A percentile compares a stretch with the other conserved stretches of the same genome.
Conservation (phyloP, 2,113 vertebrate species). For the Butorides virescens region DNA sequence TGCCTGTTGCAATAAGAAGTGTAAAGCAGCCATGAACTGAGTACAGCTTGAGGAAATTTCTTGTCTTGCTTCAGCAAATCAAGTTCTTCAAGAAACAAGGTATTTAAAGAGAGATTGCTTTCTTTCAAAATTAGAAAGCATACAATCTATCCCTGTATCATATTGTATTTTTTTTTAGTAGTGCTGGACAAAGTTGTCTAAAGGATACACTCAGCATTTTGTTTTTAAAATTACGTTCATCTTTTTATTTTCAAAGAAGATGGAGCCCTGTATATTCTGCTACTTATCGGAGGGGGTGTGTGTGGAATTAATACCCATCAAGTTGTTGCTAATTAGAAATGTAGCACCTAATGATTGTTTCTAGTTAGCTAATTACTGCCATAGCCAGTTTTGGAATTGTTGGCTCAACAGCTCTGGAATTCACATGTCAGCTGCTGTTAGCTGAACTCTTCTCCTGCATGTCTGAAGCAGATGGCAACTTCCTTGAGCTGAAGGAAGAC, state of each 20-base stretch:
- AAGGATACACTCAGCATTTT: not conserved
- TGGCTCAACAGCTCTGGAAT: not conserved
- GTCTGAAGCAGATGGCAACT: constrained; percentile 27
- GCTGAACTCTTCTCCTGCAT: not conserved
- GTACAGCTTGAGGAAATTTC: not conserved
- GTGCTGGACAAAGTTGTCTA: not conserved
- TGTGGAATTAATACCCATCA: not conserved
- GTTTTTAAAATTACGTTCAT: not conserved
- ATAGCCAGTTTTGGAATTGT: not conserved
- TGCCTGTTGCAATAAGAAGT: not conserved
- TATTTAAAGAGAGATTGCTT: not conserved
- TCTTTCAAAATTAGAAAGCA: not conserved
- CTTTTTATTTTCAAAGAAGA: not conserved
- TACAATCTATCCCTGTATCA: not conserved
- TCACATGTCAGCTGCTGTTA: not conserved
- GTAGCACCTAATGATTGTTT: not conserved
- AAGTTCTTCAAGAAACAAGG: not conserved
- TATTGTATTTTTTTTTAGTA: not conserved
- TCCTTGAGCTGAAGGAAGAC: constrained; percentile 35
- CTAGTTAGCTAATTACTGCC: not conserved
- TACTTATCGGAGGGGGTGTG: not conserved
- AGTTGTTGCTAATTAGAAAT: not conserved
- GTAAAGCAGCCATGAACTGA: not conserved
- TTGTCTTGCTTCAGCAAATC: not conserved
- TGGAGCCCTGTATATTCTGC: not conserved